These are phyloP conservation scores for Ciconia boyciana DNA, from an alignment of 2,113 vertebrate species.

Conservation along the genomic window DNA sequence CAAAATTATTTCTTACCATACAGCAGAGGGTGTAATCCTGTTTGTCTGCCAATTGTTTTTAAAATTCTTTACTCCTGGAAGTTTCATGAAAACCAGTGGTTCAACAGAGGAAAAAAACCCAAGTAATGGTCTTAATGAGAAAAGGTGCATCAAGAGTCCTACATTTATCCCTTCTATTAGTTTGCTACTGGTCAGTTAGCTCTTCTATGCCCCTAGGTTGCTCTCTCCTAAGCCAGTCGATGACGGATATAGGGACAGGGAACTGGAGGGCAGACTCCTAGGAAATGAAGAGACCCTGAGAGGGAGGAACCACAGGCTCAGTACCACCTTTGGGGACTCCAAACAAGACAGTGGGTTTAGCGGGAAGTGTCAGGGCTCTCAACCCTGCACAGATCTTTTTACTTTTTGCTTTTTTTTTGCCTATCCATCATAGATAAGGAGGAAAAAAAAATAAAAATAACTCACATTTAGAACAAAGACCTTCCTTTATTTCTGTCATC, in stretches of 20 bases:
- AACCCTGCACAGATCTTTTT: background rate
- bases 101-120: background rate
- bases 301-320: background rate
- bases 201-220: background rate
- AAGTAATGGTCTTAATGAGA: background rate
- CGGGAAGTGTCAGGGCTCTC: background rate
- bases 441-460: background rate
- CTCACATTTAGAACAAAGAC: background rate
- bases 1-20: background rate
- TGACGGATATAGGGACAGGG: background rate
- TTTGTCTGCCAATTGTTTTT: background rate
- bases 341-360: background rate
- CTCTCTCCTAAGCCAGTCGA: background rate
- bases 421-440: background rate
- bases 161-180: background rate
- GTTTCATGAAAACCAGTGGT: background rate
- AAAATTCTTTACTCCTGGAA: background rate
- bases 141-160: background rate
- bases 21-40: background rate
- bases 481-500: background rate
- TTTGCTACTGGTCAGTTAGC: background rate
- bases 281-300: background rate
- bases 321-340: background rate
- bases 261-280: background rate
- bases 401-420: background rate